A percentile compares a stretch with the other conserved stretches of the same genome.
Evolutionary conservation across 2,888 invertebrate species (phyloP).

Genomic region (Lasioglossum pauxillum): DNA sequence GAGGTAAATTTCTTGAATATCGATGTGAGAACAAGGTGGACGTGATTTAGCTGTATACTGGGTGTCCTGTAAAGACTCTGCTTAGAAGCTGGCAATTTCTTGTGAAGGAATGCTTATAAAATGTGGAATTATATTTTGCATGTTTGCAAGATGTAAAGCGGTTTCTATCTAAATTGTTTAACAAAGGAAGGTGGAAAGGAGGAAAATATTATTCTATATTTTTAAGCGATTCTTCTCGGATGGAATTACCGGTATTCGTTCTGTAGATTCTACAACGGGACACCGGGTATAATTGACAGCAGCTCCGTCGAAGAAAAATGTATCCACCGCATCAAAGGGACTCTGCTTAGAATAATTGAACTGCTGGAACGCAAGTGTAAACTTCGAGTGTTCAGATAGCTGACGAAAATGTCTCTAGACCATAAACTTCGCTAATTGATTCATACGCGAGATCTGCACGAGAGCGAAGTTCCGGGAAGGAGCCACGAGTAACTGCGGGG

Average conservation of each 20-base stretch:
- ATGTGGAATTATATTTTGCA: not conserved
- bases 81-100: not conserved
- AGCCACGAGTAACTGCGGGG: not conserved
- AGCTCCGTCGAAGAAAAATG: no score
- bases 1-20: not conserved
- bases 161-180: not conserved
- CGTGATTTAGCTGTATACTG: not conserved
- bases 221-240: not conserved
- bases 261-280: not conserved
- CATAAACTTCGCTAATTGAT: not conserved
- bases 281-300: not conserved
- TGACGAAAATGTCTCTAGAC: not conserved
- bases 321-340: not conserved
- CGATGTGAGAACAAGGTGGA: not conserved
- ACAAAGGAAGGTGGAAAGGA: not conserved
- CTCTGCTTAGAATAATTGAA: not conserved
- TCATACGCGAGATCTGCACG: slow-evolving; percentile 46
- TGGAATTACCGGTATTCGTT: not conserved
- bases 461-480: not conserved
- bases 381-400: not conserved
- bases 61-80: not conserved
- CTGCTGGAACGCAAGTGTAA: no score
- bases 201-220: not conserved
- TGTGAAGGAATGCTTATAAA: not conserved
- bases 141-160: no score